Evolutionary conservation across 2,113 vertebrate species (phyloP).

Genomic region (Diadophis punctatus): DNA sequence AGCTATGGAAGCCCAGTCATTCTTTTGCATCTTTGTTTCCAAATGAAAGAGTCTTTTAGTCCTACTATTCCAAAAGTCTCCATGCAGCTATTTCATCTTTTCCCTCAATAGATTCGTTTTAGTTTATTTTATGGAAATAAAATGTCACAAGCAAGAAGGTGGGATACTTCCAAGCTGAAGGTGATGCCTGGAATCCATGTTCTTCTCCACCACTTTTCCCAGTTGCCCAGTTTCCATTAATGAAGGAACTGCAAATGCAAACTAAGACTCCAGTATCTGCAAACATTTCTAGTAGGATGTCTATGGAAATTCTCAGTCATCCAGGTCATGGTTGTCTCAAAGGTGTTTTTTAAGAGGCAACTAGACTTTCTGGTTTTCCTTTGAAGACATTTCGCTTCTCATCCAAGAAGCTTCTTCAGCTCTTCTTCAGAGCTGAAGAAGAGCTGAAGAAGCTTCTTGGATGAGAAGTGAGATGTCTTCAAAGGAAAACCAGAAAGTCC

Average conservation of each 20-base stretch:
- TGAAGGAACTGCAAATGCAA: not conserved
- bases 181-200: not conserved
- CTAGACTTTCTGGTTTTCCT: too few relatives aligned
- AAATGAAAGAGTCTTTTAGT: not conserved
- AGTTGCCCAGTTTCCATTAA: not conserved
- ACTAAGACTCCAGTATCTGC: not conserved
- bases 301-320: too few relatives aligned
- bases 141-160: not conserved
- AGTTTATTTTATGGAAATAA: not conserved
- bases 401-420: too few relatives aligned
- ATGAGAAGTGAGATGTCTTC: too few relatives aligned
- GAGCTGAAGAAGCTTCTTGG: too few relatives aligned
- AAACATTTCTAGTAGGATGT: not conserved
- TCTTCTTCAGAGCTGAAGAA: too few relatives aligned
- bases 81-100: not conserved
- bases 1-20: not conserved
- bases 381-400: too few relatives aligned
- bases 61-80: not conserved
- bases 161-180: not conserved
- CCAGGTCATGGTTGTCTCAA: too few relatives aligned
- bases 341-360: too few relatives aligned
- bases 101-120: not conserved
- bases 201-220: not conserved
- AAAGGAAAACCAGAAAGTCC: too few relatives aligned
- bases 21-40: not conserved